These are phyloP conservation scores for Enchytraeus crypticus DNA, from an alignment of 2,888 invertebrate genomes.

Conservation along the genomic window DNA sequence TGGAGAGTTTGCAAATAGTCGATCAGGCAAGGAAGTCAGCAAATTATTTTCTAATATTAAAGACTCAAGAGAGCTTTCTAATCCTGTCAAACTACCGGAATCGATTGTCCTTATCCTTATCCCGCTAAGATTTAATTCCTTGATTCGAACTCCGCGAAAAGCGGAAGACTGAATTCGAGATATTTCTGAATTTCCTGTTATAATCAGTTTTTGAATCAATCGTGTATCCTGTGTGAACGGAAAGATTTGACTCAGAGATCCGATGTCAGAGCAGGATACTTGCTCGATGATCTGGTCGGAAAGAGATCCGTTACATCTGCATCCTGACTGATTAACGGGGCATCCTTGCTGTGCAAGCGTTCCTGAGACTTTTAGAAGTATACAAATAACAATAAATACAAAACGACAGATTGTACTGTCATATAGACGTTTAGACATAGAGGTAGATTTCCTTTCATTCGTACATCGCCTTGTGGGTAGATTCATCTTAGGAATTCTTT, in stretches of 20 bases:
- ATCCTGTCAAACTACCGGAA: neutral
- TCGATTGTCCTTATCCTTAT: neutral
- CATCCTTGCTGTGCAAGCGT: too few species aligned
- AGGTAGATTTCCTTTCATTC: too few species aligned
- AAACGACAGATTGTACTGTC: too few species aligned
- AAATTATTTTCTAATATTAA: neutral
- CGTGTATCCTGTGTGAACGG: neutral
- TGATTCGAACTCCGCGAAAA: neutral
- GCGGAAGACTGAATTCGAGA: neutral
- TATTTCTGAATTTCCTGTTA: neutral
- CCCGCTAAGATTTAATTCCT: neutral
- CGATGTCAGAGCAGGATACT: neutral
- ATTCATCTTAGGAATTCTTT: too few species aligned
- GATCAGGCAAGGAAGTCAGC: neutral
- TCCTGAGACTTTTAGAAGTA: too few species aligned
- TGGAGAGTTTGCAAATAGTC: neutral
- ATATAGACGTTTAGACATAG: too few species aligned
- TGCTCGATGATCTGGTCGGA: too few species aligned
- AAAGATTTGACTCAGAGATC: neutral
- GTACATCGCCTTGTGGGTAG: too few species aligned
- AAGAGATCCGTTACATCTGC: too few species aligned
- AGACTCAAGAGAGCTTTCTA: neutral
- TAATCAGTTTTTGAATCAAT: neutral
- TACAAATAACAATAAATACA: too few species aligned
- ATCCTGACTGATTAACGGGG: too few species aligned